phyloP scores from a whole-genome alignment of 2,113 vertebrate genomes.

The Mormyrus lacerda region DNA sequence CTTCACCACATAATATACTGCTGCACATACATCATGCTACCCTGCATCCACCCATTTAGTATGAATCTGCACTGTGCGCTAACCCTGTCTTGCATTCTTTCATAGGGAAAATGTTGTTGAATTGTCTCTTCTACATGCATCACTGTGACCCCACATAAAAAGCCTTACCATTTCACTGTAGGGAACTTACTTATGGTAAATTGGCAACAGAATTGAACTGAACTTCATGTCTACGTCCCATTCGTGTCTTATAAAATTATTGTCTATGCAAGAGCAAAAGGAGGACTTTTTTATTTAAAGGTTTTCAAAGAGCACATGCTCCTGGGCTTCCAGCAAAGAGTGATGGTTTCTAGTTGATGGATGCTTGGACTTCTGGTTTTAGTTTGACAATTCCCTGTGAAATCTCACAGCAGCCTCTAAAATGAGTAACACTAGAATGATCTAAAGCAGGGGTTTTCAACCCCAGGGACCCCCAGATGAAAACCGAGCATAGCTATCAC shows the following conservation, averaged over 20 bases:
- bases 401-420: conserved; percentile 10
- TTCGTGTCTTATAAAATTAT: background rate
- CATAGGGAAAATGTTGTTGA: background rate
- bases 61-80: background rate
- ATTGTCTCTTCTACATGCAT: background rate
- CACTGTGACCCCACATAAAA: background rate
- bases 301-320: background rate
- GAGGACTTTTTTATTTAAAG: background rate
- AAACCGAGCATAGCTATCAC: background rate
- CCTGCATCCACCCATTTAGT: background rate
- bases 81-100: background rate
- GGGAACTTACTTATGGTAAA: background rate
- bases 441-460: background rate
- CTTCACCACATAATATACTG: background rate
- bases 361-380: background rate
- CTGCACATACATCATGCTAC: background rate
- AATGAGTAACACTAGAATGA: background rate
- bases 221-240: background rate
- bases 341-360: background rate
- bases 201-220: background rate
- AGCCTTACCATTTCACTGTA: background rate
- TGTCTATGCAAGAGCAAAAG: background rate
- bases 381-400: conserved; percentile 10
- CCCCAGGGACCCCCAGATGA: background rate
- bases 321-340: background rate